Percentiles rank a stretch among this genome's conserved stretches.
Evolutionary conservation across 2,113 vertebrate species (phyloP).

Genomic region (Podocnemis expansa): DNA sequence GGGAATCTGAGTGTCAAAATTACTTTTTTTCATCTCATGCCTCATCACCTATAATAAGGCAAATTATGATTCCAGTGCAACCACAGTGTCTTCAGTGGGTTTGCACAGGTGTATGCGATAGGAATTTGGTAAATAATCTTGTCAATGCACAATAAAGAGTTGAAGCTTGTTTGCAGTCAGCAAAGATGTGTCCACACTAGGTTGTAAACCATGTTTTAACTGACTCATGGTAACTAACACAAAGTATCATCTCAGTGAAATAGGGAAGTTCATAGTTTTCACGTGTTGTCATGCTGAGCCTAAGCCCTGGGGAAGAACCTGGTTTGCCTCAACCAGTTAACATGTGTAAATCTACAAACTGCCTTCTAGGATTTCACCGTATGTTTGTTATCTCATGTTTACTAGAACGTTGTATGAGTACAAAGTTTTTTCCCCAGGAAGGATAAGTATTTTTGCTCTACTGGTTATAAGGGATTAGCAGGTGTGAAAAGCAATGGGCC

Average conservation of each 20-base stretch:
- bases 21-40: not conserved
- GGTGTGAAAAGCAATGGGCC: not conserved
- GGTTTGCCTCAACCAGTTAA: not conserved
- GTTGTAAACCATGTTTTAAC: not conserved
- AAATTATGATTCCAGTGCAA: not conserved
- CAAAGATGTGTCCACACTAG: not conserved
- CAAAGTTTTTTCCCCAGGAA: not conserved
- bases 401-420: no score
- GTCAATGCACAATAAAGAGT: not conserved
- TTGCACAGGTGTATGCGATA: not conserved
- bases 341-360: no score
- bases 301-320: not conserved
- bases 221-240: constrained; percentile 26
- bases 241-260: not conserved
- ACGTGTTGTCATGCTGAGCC: not conserved
- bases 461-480: not conserved
- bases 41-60: not conserved
- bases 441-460: not conserved
- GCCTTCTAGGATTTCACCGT: no score
- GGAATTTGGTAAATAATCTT: constrained; percentile 22
- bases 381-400: no score
- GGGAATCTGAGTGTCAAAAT: not conserved
- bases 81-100: not conserved
- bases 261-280: not conserved
- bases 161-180: constrained; percentile 17